These are phyloP conservation scores for Drosophila longiperda DNA, from an alignment of 2,888 invertebrate species.

Conservation along the genomic window DNA sequence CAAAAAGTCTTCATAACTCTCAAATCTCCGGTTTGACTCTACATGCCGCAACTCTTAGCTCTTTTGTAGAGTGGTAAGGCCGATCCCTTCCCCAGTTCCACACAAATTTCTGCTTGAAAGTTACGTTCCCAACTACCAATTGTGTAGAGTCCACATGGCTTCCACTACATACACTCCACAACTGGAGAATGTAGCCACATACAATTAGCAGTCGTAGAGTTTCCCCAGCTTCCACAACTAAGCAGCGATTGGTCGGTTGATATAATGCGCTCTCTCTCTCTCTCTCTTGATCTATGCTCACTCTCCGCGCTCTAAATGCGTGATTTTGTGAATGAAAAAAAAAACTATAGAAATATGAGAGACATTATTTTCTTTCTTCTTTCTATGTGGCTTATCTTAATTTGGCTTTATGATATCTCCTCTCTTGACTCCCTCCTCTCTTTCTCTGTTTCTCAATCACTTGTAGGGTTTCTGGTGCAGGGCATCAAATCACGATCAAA, in stretches of 20 bases:
- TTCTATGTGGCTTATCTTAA: constrained; percentile 72
- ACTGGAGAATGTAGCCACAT: constrained; percentile 24
- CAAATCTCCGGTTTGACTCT: constrained; percentile 14
- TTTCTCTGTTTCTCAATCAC: constrained; percentile 23
- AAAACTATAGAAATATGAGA: constrained; percentile 23
- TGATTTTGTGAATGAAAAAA: constrained; percentile 72
- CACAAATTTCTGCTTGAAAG: constrained; percentile 33
- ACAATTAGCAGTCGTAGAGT: constrained; percentile 40
- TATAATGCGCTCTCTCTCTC: constrained; percentile 15
- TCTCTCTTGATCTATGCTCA: constrained; percentile 5
- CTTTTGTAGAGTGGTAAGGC: constrained; percentile 10
- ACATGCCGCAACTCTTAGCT: constrained; percentile 9
- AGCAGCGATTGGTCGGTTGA: constrained; percentile 64
- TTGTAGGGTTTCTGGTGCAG: constrained; percentile 66
- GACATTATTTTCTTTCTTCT: constrained; percentile 51
- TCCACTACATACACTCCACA: constrained; percentile 33
- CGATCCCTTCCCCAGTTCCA: constrained; percentile 30
- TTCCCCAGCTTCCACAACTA: constrained; percentile 44
- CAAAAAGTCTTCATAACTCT: constrained; percentile 21
- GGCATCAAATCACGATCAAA: constrained; percentile 72
- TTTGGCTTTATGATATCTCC: constrained; percentile 73
- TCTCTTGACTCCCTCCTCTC: constrained; percentile 40
- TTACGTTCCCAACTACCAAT: constrained; percentile 23
- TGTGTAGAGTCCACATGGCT: constrained; percentile 27
- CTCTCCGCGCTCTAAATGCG: constrained; percentile 20